Evolutionary conservation across 1,140 invertebrate genomes (phyloP).

Genomic region (Megalopta genalis): DNA sequence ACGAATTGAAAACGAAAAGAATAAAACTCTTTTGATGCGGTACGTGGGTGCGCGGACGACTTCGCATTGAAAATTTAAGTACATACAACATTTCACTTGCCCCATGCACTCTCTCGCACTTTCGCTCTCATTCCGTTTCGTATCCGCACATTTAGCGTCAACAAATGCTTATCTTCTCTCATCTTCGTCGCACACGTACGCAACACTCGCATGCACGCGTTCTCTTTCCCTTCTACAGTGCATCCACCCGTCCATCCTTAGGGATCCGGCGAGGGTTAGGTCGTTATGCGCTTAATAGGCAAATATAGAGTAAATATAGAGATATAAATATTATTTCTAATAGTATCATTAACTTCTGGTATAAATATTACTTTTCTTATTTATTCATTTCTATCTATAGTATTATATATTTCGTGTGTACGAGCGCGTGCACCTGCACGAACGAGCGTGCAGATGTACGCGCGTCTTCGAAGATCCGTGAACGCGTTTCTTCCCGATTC

Average conservation of each 20-base stretch:
- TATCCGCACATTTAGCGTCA: background rate
- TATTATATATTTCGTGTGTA: conserved; percentile 25
- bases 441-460: background rate
- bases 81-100: conserved; percentile 35
- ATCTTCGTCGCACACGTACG: no score
- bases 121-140: background rate
- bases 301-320: conserved; percentile 61
- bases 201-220: background rate
- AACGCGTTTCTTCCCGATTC: conserved; percentile 24
- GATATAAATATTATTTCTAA: conserved; percentile 70
- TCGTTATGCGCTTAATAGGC: conserved; percentile 34
- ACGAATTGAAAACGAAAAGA: background rate
- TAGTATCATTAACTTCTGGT: conserved; percentile 60
- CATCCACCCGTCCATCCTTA: conserved; percentile 15
- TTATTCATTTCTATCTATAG: conserved; percentile 43
- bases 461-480: background rate
- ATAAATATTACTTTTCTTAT: conserved; percentile 63
- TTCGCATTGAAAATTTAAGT: conserved; percentile 19
- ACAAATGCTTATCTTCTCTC: conserved; percentile 6
- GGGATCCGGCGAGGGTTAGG: conserved; percentile 10
- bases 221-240: conserved; percentile 10
- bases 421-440: background rate
- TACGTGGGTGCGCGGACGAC: conserved; percentile 7
- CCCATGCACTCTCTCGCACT: background rate
- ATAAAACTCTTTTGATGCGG: background rate